A percentile compares a stretch with the other conserved stretches of the same genome.
phyloP scores from a whole-genome alignment of 35 echinoderm and acorn worm species.

The Apostichopus japonicus region DNA sequence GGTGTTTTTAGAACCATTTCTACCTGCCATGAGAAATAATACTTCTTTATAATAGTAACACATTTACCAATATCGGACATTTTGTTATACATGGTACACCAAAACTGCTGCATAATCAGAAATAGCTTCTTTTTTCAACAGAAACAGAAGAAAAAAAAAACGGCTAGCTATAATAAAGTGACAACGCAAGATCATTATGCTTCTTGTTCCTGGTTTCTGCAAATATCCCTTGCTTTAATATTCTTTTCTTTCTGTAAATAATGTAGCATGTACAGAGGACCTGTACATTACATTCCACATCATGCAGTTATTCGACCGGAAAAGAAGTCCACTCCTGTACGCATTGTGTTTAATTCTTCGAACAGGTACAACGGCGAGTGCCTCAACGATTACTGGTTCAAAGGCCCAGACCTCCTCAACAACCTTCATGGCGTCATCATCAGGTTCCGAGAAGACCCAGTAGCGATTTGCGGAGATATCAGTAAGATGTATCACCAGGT shows the following conservation, averaged over 20 bases:
- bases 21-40: not conserved
- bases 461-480: conserved; percentile 65
- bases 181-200: no score
- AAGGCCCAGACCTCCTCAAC: conserved; percentile 79
- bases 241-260: no score
- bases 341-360: conserved; percentile 74
- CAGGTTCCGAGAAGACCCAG: conserved; percentile 48
- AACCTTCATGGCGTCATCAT: conserved; percentile 55
- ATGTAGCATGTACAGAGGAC: conserved; percentile 58
- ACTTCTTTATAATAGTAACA: no score
- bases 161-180: no score
- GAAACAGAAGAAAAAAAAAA: no score
- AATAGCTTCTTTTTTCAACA: no score
- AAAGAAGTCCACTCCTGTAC: conserved; percentile 70
- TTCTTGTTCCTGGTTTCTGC: no score
- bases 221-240: no score
- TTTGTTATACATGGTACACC: no score
- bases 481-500: conserved; percentile 72
- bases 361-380: conserved; percentile 43
- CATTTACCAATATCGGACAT: no score
- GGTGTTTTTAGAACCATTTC: not conserved
- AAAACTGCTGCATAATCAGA: no score
- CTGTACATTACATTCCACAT: conserved; percentile 51
- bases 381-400: conserved; percentile 71
- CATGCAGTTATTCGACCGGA: conserved; percentile 43